These are phyloP conservation scores for Corythaixoides concolor DNA, from an alignment of 2,113 vertebrate species.

Conservation along the genomic window DNA sequence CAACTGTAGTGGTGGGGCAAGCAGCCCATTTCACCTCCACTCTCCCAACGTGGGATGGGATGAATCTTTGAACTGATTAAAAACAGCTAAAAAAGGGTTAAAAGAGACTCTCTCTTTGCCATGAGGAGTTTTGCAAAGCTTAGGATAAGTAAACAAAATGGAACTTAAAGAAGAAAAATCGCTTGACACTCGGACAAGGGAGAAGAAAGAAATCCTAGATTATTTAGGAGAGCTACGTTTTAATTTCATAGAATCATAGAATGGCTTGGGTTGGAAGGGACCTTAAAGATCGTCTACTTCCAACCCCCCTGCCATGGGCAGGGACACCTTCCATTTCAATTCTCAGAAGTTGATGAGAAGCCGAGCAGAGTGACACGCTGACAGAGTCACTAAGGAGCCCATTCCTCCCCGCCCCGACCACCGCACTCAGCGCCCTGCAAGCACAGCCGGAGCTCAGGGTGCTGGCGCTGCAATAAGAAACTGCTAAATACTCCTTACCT, in stretches of 20 bases:
- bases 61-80: neutral
- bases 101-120: neutral
- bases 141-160: neutral
- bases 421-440: neutral
- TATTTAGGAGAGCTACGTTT: neutral
- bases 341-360: neutral
- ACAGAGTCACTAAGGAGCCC: neutral
- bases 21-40: neutral
- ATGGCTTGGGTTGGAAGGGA: too few relatives aligned
- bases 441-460: neutral
- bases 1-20: neutral
- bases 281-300: too few relatives aligned
- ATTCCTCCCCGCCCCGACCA: neutral
- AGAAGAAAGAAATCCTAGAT: neutral
- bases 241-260: neutral
- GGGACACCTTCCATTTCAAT: neutral
- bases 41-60: accelerated
- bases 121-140: neutral
- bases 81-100: neutral
- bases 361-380: accelerated
- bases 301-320: too few relatives aligned
- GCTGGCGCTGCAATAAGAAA: neutral
- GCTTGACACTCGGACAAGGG: accelerated
- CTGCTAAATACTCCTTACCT: slow-evolving; percentile 52
- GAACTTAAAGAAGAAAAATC: neutral